Evolutionary conservation across 2,888 invertebrate genomes (phyloP), one percentile per base, ranked within the genome.

Genomic region (Autographa gamma): DNA sequence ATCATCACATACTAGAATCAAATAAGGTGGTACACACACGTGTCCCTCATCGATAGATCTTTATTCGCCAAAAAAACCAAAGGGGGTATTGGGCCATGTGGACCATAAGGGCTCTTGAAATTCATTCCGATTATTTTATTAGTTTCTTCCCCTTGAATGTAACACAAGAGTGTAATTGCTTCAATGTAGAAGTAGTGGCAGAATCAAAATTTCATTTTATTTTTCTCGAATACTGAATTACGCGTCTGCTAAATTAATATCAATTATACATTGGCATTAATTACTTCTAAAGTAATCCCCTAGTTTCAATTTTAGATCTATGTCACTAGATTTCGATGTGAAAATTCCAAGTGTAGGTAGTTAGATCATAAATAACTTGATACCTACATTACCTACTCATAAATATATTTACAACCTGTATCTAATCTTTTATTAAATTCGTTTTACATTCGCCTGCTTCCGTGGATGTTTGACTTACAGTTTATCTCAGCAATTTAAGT

Each of bases 1-100:
- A 66, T 69, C 64, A 66, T 69, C 67, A 74, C 60, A 74, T 25
- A 48, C 3, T 32, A 59, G 32, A 60, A 38, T 63, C 48, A 64
- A 68, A 62, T 48, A 75, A 19, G 32, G 38, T 60, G n/a, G n/a
- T 60, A 60, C 48, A 66, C 61, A 70, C 43, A 61, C 65, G 71
- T 13, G 41, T 41, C 13, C 13, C 6, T 38, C 25, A 64, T 66
- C 32, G 61, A 63, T 61, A 38, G 25, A 25, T 25, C 25, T 25
- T 25, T 25, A 25, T 25, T 25, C 25, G 25, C 25, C 25, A 25
- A 25, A 2, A 25, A 25, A 25, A 25, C 25, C 25, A 25, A 25
- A 25, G 25, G 25, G 25, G 25, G 1, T 25, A 25, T 25, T 2
- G 25, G 25, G 25, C 25, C 25, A 25, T 25, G 3, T 25, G 25